phyloP scores from a whole-genome alignment of 2,113 vertebrate species.

The Mesitornis unicolor region DNA sequence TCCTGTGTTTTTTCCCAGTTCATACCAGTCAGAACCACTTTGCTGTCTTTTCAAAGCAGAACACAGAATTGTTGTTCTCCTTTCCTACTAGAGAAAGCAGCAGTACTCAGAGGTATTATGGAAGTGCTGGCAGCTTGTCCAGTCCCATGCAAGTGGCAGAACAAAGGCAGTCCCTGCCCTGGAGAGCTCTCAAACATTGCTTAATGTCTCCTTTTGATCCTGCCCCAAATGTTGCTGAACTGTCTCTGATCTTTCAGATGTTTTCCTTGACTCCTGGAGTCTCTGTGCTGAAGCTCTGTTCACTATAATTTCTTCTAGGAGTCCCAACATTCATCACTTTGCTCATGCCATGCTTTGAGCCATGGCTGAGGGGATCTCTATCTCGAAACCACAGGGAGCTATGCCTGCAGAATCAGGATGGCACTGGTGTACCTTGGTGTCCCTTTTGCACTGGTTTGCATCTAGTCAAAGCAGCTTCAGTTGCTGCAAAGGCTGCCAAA shows the following conservation, averaged over 20 bases:
- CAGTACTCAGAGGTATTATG: background rate
- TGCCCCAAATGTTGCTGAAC: background rate
- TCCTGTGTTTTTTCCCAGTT: background rate
- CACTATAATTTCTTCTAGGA: background rate
- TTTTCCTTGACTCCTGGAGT: background rate
- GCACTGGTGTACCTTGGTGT: accelerated
- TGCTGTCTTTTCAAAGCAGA: background rate
- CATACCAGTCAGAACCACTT: background rate
- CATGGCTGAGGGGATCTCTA: background rate
- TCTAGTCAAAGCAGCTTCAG: background rate
- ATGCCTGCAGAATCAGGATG: background rate
- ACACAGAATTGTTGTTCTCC: background rate
- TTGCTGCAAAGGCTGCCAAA: background rate
- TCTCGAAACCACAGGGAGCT: background rate
- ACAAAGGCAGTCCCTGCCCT: background rate
- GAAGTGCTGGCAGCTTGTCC: background rate
- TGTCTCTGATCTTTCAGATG: background rate
- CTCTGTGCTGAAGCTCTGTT: background rate
- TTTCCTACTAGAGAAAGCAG: background rate
- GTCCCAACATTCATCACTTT: background rate
- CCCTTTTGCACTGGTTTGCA: background rate
- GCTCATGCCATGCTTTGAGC: background rate
- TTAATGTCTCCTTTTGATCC: background rate
- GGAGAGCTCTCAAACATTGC: background rate
- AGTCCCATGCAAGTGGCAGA: background rate